Evolutionary conservation across 2,888 invertebrate genomes (phyloP).

Genomic region (Apodemia zela): DNA sequence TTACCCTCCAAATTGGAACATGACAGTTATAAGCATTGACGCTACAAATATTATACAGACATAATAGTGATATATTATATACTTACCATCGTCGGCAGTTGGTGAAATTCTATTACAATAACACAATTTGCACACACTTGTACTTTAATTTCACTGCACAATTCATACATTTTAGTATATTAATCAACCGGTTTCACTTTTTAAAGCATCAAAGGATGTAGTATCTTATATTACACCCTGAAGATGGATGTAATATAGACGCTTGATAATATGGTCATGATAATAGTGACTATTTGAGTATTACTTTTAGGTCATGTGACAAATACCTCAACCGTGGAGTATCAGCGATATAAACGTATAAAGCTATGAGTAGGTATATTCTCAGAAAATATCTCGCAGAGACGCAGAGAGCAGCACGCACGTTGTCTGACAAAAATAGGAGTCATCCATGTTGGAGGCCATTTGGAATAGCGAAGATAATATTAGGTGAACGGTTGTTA

Average conservation of each 20-base stretch:
- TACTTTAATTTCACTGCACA: no score
- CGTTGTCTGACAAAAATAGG: not conserved
- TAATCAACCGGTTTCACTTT: no score
- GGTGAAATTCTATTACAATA: no score
- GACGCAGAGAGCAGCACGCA: not conserved
- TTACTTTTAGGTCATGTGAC: not conserved
- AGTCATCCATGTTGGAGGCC: constrained; percentile 5
- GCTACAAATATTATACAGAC: constrained; percentile 22
- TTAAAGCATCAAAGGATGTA: no score
- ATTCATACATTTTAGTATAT: no score
- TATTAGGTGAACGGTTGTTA: not conserved
- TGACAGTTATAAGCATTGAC: not conserved
- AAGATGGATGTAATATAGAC: no score
- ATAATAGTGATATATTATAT: no score
- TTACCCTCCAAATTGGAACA: not conserved
- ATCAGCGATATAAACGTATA: not conserved
- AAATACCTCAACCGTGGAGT: not conserved
- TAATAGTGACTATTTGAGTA: constrained; percentile 7
- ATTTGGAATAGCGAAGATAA: not conserved
- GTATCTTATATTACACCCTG: no score
- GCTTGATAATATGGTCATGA: no score
- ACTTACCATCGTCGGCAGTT: no score
- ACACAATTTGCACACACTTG: no score
- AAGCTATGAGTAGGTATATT: no score
- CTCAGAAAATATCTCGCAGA: not conserved